Conservation (phyloP, 2,113 vertebrate genomes). For the Xenopus tropicalis region DNA sequence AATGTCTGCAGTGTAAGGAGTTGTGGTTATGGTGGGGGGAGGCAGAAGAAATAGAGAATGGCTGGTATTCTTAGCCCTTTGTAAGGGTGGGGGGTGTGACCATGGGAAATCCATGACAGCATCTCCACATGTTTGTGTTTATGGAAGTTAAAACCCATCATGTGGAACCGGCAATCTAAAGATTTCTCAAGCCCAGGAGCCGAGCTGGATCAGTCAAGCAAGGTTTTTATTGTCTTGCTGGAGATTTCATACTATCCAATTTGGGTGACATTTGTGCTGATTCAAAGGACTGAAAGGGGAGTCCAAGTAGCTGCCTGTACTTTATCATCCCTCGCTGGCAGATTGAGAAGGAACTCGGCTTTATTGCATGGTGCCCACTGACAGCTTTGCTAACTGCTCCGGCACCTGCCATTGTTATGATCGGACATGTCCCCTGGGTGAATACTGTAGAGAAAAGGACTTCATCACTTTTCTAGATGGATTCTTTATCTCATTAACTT, state of each 20-base stretch:
- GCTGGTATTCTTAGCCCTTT: not conserved
- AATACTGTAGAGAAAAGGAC: not conserved
- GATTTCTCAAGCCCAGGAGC: not conserved
- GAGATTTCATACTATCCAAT: slow-evolving; percentile 4
- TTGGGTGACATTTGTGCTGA: slow-evolving; percentile 10
- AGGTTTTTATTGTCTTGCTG: slow-evolving; percentile 15
- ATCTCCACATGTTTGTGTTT: not conserved
- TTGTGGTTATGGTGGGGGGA: not conserved
- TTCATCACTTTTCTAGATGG: not conserved
- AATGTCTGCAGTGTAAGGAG: not conserved
- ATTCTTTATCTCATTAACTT: too few relatives aligned
- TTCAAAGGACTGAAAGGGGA: slow-evolving; percentile 6
- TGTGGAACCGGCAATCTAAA: slow-evolving; percentile 5
- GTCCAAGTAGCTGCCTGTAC: slow-evolving; percentile 4
- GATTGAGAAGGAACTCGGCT: not conserved
- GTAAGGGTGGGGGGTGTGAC: not conserved
- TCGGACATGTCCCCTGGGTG: not conserved
- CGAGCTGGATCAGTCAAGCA: not conserved
- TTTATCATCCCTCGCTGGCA: slow-evolving; percentile 15
- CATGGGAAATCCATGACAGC: not conserved
- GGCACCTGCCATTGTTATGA: not conserved
- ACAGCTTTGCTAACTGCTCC: not conserved
- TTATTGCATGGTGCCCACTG: slow-evolving; percentile 4
- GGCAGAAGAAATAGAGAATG: not conserved
- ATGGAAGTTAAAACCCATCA: slow-evolving; percentile 4